phyloP scores from a whole-genome alignment of 2,888 invertebrate species.

The Tolmerus cingulatus region DNA sequence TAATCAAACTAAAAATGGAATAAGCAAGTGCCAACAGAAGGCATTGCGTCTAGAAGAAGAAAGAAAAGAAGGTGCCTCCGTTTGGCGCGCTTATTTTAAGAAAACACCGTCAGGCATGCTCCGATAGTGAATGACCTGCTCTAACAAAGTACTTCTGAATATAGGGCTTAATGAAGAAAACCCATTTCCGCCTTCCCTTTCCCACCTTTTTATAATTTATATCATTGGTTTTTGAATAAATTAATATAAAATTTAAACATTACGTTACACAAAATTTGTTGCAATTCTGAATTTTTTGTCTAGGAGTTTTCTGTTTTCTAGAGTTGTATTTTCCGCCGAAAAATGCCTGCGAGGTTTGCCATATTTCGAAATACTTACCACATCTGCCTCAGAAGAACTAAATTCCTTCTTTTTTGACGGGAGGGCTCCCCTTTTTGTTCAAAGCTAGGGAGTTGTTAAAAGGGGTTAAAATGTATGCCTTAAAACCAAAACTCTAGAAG shows the following conservation, averaged over 20 bases:
- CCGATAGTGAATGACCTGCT: slow-evolving; percentile 10
- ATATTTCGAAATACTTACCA: too few species aligned
- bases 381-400: not conserved
- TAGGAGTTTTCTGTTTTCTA: too few species aligned
- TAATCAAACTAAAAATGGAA: slow-evolving; percentile 15
- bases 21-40: not conserved
- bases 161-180: too few species aligned
- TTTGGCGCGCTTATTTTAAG: not conserved
- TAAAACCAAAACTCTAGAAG: too few species aligned
- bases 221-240: too few species aligned
- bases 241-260: too few species aligned
- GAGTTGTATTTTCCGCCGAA: too few species aligned
- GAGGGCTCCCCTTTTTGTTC: too few species aligned
- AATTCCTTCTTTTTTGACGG: not conserved
- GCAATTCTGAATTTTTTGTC: too few species aligned
- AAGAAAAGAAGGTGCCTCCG: not conserved
- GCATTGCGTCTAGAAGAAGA: slow-evolving; percentile 2
- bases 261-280: too few species aligned
- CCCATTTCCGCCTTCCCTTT: too few species aligned
- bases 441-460: not conserved
- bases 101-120: not conserved
- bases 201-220: too few species aligned
- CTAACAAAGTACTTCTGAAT: not conserved
- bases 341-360: not conserved
- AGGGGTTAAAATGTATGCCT: not conserved